A percentile compares a stretch with the other conserved stretches of the same genome.
Conservation (phyloP, 1,140 invertebrate species). For the Hylyphantes graminicola region DNA sequence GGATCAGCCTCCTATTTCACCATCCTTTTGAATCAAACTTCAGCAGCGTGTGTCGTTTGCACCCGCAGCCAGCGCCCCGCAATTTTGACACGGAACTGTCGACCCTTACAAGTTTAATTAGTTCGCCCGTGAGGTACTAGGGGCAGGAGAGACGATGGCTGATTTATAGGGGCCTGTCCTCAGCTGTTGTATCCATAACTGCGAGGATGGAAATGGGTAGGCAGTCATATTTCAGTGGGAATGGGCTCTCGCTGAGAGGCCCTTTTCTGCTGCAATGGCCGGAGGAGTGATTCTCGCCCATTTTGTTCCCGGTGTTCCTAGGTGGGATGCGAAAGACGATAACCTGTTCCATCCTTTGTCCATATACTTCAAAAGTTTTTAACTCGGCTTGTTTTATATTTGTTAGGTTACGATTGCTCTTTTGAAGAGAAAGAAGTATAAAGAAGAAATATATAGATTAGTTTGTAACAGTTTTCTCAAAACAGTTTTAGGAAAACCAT, state of each 20-base stretch:
- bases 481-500: too few relatives aligned
- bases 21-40: constrained; percentile 50
- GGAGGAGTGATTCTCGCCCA: constrained; percentile 47
- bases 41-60: constrained; percentile 20
- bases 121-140: constrained; percentile 34
- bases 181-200: constrained; percentile 55
- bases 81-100: constrained; percentile 52
- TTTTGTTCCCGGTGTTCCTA: constrained; percentile 32
- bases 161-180: constrained; percentile 58
- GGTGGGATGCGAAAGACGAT: too few relatives aligned
- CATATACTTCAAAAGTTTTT: too few relatives aligned
- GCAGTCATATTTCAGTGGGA: constrained; percentile 58
- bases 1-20: constrained; percentile 44
- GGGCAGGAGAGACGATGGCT: constrained; percentile 41
- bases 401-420: too few relatives aligned
- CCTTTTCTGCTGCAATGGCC: constrained; percentile 29
- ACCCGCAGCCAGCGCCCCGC: constrained; percentile 39
- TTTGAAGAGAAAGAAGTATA: too few relatives aligned
- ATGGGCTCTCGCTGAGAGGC: constrained; percentile 52
- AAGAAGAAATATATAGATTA: too few relatives aligned
- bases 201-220: constrained; percentile 46
- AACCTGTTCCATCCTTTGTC: too few relatives aligned
- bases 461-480: too few relatives aligned
- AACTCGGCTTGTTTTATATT: too few relatives aligned
- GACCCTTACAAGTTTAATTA: constrained; percentile 58